Conservation (phyloP, 1,140 invertebrate genomes). For the Plutomurus gul region DNA sequence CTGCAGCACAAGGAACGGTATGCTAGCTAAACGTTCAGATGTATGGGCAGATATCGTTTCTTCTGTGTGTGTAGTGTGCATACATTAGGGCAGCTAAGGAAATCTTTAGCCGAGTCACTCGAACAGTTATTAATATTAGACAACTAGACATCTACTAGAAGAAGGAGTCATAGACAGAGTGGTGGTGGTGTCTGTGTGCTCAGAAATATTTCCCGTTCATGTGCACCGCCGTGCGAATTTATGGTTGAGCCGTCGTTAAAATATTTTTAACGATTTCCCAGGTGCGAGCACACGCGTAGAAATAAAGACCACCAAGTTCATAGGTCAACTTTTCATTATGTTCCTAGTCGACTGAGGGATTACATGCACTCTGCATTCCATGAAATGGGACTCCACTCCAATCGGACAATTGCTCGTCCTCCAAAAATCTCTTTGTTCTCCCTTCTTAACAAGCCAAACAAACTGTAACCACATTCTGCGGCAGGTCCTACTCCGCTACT, state of each 20-base stretch:
- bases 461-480: background rate
- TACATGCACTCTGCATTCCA: constrained; percentile 31
- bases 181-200: background rate
- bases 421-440: background rate
- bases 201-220: constrained; percentile 43
- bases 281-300: constrained; percentile 50
- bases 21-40: too few species aligned
- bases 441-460: constrained; percentile 7
- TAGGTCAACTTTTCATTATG: constrained; percentile 50
- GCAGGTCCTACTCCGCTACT: background rate
- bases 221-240: constrained; percentile 53
- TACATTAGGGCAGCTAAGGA: too few species aligned
- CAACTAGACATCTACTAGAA: background rate
- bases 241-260: constrained; percentile 51
- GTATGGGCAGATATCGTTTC: too few species aligned
- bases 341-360: constrained; percentile 11
- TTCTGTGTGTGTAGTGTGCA: too few species aligned
- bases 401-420: background rate
- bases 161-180: background rate
- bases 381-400: constrained; percentile 9
- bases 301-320: constrained; percentile 47
- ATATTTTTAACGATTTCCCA: constrained; percentile 52
- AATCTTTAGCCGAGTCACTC: too few species aligned
- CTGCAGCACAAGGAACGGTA: too few species aligned
- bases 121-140: too few species aligned